These are phyloP conservation scores for Lutjanus erythropterus DNA, from an alignment of 2,113 vertebrate species.

Conservation along the genomic window DNA sequence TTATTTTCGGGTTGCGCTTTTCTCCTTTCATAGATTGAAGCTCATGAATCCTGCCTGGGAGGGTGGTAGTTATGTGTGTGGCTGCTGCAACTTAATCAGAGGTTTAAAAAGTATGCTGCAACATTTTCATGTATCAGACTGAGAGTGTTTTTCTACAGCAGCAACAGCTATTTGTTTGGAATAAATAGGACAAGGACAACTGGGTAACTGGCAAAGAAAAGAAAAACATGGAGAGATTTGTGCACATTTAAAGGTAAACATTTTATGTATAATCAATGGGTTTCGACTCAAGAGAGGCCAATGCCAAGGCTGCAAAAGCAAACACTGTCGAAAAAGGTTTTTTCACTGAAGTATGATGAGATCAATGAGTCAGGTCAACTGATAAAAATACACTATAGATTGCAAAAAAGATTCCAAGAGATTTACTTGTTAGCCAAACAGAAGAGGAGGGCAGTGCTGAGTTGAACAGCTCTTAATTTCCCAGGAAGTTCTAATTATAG, in stretches of 20 bases:
- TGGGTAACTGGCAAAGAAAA: background rate
- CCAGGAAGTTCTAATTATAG: background rate
- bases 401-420: background rate
- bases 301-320: background rate
- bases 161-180: background rate
- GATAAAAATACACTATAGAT: background rate
- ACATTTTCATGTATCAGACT: background rate
- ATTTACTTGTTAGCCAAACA: background rate
- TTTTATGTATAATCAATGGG: background rate
- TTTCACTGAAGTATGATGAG: background rate
- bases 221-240: background rate
- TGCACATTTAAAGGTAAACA: background rate
- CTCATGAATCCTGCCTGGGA: background rate
- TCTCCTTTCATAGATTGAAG: background rate
- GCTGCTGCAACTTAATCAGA: background rate
- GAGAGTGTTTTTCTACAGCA: background rate
- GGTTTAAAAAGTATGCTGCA: background rate
- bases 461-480: background rate
- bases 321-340: background rate
- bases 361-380: background rate
- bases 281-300: background rate
- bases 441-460: background rate
- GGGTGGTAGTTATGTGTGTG: background rate
- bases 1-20: background rate
- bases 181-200: background rate